Percentiles rank a stretch among this genome's conserved stretches.
These are phyloP conservation scores for Byasa hedistus DNA, from an alignment of 2,888 invertebrate species.

Conservation along the genomic window DNA sequence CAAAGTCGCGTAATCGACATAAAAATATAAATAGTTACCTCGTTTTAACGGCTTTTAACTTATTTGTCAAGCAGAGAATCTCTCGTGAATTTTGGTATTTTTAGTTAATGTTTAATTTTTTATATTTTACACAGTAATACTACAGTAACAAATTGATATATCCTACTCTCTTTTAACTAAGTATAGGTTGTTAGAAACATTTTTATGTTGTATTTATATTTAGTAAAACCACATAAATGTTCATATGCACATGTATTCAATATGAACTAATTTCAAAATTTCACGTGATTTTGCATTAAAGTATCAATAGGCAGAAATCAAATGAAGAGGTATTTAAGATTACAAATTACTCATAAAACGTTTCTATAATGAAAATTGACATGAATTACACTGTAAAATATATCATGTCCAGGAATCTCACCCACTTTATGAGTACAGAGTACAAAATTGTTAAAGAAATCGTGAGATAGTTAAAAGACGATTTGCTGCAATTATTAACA, in stretches of 20 bases:
- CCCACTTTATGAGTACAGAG: neutral
- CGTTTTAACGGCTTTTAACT: constrained; percentile 22
- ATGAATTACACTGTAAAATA: neutral
- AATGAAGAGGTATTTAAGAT: too few relatives aligned
- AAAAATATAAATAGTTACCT: constrained; percentile 15
- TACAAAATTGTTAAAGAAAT: constrained; percentile 24
- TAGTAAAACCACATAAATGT: too few relatives aligned
- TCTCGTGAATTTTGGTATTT: neutral
- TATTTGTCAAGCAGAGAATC: neutral
- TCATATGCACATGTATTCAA: too few relatives aligned
- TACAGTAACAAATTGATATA: neutral
- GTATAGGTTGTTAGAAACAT: too few relatives aligned
- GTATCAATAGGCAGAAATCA: too few relatives aligned
- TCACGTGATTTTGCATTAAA: too few relatives aligned
- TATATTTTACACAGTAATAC: neutral
- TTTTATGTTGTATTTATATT: too few relatives aligned
- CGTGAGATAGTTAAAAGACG: constrained; percentile 42
- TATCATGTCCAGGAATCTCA: neutral
- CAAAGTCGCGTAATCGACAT: neutral
- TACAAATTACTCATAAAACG: too few relatives aligned
- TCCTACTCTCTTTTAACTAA: neutral
- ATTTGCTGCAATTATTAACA: constrained; percentile 46
- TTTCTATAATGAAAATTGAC: neutral
- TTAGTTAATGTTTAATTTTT: neutral
- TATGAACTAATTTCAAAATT: too few relatives aligned